Evolutionary conservation across 2,797 vertebrate species (phyloP).

Genomic region (Oreochromis grahami): DNA sequence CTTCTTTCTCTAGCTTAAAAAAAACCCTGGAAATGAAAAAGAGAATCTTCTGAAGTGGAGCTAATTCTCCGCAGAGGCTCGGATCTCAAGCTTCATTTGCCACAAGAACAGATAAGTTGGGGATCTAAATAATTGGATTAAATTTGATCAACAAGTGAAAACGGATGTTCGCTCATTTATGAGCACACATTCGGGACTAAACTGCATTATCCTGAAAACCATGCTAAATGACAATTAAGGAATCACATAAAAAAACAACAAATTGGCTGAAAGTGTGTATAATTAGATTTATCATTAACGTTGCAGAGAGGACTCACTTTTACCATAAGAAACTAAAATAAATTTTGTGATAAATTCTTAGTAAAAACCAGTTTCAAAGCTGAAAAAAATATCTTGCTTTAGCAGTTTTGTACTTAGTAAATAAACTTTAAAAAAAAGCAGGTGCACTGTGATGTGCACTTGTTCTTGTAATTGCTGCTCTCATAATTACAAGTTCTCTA

Average conservation of each 20-base stretch:
- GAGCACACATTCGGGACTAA: slow-evolving; percentile 27
- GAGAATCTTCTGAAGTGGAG: slow-evolving; percentile 53
- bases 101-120: slow-evolving; percentile 65
- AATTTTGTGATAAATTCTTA: background rate
- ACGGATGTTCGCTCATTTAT: slow-evolving; percentile 56
- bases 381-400: background rate
- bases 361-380: background rate
- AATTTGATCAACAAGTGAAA: slow-evolving; percentile 74
- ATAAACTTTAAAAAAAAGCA: background rate
- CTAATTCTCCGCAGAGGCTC: slow-evolving; percentile 62
- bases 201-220: background rate
- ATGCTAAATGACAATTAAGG: background rate
- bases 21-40: slow-evolving; percentile 17
- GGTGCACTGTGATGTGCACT: background rate
- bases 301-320: background rate
- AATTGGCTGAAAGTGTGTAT: background rate
- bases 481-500: background rate
- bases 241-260: rapidly evolving
- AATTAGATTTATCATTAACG: background rate
- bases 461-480: background rate
- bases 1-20: background rate
- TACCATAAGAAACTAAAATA: background rate
- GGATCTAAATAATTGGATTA: slow-evolving; percentile 83
- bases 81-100: slow-evolving; percentile 70
- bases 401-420: background rate